Base-by-base conservation (phyloP, 2,113 vertebrate genomes). In the Anarhynchus alexandrinus region DNA sequence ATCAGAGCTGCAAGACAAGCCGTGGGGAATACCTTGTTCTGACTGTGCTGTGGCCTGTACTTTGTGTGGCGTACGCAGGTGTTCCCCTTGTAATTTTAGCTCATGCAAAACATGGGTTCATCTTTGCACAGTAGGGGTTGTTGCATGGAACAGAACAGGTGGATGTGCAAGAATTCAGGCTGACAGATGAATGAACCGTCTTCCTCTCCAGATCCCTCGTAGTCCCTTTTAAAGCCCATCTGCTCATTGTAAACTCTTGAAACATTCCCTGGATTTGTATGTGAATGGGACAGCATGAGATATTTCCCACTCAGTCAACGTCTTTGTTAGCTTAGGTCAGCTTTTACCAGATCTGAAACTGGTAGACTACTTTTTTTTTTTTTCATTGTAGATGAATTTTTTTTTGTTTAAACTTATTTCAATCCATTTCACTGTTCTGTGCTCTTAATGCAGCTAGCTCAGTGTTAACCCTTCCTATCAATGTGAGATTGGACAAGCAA, bases 41-140 rank as follows among this genome's bases (percentile, higher is more conserved):
- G 76, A 27, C 22, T 71, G 58, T 77, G 72, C 86, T 80, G 36
- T 72, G 81, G 29, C 73, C 73, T 89, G 58, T 79, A 45, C 66
- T 93, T 95, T 94, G 95, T 93, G 81, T 96, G 93, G 93, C 55
- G 1, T 83, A 62, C n/a, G 3, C 94, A 95, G 93, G 78, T 95
- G 94, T 65, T 89, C 36, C 62, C 43, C 42, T 47, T 93, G 90
- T 97, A 95, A 96, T 86, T 95, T 82, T 95, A 96, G 89, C 91
- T 89, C 1, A 12, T 90, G 58, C 49, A 88, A 87, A 95, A 61
- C 71, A 65, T 3, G 34, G 77, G 16, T 32, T 97, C 23, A 40
- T 95, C 58, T 82, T 91, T 89, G 42, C 49, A 25, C 73, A 47
- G 91, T 22, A 45, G 74, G 86, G 62, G 29, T 88, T 94, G n/a